Base-by-base conservation (phyloP, 2,113 vertebrate genomes). In the Periophthalmodon schlosseri region DNA sequence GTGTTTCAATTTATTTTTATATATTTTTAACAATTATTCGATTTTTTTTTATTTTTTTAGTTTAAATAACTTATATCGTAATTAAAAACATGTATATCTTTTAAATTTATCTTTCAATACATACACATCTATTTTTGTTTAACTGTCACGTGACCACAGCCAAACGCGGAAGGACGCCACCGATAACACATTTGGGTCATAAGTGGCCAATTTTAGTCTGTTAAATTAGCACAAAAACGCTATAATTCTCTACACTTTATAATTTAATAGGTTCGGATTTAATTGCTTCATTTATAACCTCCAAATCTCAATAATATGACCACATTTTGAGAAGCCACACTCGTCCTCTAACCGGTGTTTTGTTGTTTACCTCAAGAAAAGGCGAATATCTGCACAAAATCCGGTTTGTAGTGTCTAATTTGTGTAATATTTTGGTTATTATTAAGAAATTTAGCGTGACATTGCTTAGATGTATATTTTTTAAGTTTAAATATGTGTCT, bases 281-380 rank as follows among this genome's bases (percentile, higher is more conserved):
- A 1, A 34, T 2, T 12, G 34, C 34, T 34, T 13, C 3, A 4
- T 39, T 12, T n/a, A 39, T 12, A 21, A 12, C 12, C 9, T 11
- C 11, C 39, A n/a, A 34, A 39, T 44, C 63, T 12, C 20, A 2
- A 3, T 4, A 21, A 34, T 36, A 20, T 3, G 4, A 21, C 4
- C 34, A 11, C 4, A 11, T 3, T 65, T n/a, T 65, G 20, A 65
- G 34, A 44, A 39, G 63, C 20, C 2, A n/a, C 33, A 39, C 24
- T 34, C 34, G 63, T 65, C 63, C 63, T 58, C 23, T 58, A 15
- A 18, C 63, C 63, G 18, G 63, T 36, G 60, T 63, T 60, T 60
- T 34, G 60, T 13, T 63, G 60, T 63, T 63, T 63, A 60, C 57
- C 12, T 63, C 28, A 63, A 63, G 60, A 34, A 63, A 56, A 63